Evolutionary conservation across 2,113 vertebrate species (phyloP), one percentile per base, ranked within the genome.

Genomic region (Grus americana): DNA sequence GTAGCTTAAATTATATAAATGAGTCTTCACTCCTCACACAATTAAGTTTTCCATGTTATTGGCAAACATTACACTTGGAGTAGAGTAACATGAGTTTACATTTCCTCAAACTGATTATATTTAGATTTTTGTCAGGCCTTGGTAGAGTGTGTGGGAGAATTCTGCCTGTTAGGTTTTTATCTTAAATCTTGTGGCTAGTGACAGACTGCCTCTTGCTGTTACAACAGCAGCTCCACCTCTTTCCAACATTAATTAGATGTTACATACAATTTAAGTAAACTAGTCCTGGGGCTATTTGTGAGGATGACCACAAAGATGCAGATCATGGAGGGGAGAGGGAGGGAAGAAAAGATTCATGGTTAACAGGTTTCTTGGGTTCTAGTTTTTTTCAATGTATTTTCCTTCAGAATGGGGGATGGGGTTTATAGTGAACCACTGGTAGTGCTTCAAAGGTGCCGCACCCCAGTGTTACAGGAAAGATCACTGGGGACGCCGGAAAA

Each of bases 171-270:
- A 79, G 44, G 66, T 79, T 79, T 95, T 94, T 96, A 97, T 97
- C 96, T 97, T 75, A 30, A 52, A 93, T 97, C 94, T 95, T 79
- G 78, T 94, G 96, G 92, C 92, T 96, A 90, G 84, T 90, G 93
- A 95, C 93, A 91, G 87, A 86, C 52, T 79, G 44, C 49, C 73
- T 90, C 58, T 95, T 90, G 78, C 49, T 93, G 22, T 94, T 96
- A 68, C 62, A 91, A 83, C 70, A 89, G 55, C 86, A 92, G 74
- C 94, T 94, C 92, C 92, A 79, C 93, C 93, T 94, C 85, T 90
- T 87, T 93, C 73, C 58, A 88, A 30, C 78, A 38, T 88, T 75
- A 95, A 91, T 96, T 96, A 96, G 46, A 94, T 36, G 84, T 96
- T 96, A 40, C 27, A 9, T 85, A 65, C 36, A 75, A 79, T 90